Evolutionary conservation across 2,888 invertebrate species (phyloP).

Genomic region (Drosophila picticornis): DNA sequence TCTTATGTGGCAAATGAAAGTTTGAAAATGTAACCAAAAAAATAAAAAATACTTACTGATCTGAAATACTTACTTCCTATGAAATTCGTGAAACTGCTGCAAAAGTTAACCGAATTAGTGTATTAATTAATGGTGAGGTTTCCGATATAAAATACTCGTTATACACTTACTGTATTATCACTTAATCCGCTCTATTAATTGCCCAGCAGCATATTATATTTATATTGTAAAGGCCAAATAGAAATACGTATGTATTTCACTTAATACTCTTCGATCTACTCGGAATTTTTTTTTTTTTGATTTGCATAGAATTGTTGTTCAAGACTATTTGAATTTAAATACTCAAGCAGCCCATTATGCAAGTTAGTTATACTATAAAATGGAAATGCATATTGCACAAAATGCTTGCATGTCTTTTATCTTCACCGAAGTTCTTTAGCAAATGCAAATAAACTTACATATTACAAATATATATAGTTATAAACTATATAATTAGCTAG

Average conservation of each 20-base stretch:
- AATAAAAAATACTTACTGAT: conserved; percentile 1
- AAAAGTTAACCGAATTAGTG: conserved; percentile 23
- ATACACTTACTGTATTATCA: neutral
- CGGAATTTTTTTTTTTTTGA: conserved; percentile 5
- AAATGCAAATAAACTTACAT: conserved; percentile 23
- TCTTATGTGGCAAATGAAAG: conserved; percentile 11
- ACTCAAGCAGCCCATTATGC: conserved; percentile 11
- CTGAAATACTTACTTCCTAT: neutral
- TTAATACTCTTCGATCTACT: conserved; percentile 9
- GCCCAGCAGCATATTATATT: conserved; percentile 11
- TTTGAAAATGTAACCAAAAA: neutral
- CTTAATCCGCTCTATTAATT: conserved; percentile 7
- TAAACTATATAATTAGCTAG: conserved; percentile 30
- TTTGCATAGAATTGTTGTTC: conserved; percentile 29
- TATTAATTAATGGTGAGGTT: conserved; percentile 34
- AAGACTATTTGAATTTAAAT: conserved; percentile 32
- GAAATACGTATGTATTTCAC: conserved; percentile 22
- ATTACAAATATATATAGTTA: conserved; percentile 17
- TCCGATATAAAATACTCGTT: conserved; percentile 22
- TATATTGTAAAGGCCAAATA: conserved; percentile 30
- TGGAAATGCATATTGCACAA: conserved; percentile 23
- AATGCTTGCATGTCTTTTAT: conserved; percentile 65
- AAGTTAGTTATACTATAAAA: conserved; percentile 11
- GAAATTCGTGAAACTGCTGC: conserved; percentile 23
- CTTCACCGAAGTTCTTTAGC: conserved; percentile 73